A percentile compares a stretch with the other conserved stretches of the same genome.
Conservation (phyloP, 2,113 vertebrate species). For the Oryzias woworae region DNA sequence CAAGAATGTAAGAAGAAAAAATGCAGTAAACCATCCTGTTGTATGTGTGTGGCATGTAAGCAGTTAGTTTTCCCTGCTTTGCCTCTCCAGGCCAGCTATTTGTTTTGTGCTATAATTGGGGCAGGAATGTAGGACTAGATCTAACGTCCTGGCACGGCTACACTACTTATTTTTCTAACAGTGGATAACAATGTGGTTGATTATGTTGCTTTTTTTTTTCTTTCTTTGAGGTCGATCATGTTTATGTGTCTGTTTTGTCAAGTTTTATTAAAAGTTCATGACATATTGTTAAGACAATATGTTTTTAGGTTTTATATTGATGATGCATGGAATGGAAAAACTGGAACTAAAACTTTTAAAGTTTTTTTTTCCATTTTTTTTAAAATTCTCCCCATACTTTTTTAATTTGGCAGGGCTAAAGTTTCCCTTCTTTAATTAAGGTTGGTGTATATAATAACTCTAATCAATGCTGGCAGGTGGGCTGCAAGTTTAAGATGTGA, state of each 20-base stretch:
- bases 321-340: conserved; percentile 1
- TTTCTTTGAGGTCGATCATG: conserved; percentile 63
- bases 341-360: conserved; percentile 14
- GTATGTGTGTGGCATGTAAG: conserved; percentile 56
- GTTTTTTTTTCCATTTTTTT: conserved; percentile 20
- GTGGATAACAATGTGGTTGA: not conserved
- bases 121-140: conserved; percentile 65
- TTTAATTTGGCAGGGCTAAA: conserved; percentile 9
- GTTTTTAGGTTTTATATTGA: conserved; percentile 1
- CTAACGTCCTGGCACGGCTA: conserved; percentile 34
- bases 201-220: not conserved
- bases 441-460: conserved; percentile 23
- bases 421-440: conserved; percentile 42
- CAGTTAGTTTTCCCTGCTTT: conserved; percentile 36
- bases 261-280: conserved; percentile 64
- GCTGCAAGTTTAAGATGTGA: conserved; percentile 39
- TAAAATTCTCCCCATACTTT: conserved; percentile 28
- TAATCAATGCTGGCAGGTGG: conserved; percentile 29
- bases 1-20: not conserved
- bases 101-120: conserved; percentile 69
- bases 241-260: conserved; percentile 54
- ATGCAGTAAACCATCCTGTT: conserved; percentile 60
- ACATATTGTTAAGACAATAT: conserved; percentile 44
- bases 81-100: conserved; percentile 45
- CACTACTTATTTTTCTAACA: conserved; percentile 16